Evolutionary conservation across 2,888 invertebrate genomes (phyloP).

Genomic region (Drosophila mimica): DNA sequence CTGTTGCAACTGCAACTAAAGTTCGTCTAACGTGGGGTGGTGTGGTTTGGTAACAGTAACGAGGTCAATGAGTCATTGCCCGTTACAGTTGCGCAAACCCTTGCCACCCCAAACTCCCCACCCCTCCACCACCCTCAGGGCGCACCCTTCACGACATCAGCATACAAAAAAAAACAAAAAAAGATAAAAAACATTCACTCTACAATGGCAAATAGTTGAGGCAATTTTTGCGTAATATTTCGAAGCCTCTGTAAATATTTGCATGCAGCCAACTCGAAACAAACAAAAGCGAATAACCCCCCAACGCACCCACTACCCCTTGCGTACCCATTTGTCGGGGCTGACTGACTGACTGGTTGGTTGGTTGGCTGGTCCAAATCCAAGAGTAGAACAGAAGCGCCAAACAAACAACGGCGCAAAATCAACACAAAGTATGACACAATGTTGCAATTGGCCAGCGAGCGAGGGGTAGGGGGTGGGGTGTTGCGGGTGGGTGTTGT

Average conservation of each 20-base stretch:
- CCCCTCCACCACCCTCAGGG: background rate
- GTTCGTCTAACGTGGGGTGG: background rate
- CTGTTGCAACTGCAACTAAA: conserved; percentile 27
- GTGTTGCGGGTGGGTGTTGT: background rate
- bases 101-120: background rate
- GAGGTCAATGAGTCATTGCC: conserved; percentile 79
- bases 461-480: background rate
- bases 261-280: conserved; percentile 57
- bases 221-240: conserved; percentile 72
- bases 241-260: conserved; percentile 78
- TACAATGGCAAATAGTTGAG: conserved; percentile 54
- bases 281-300: conserved; percentile 51
- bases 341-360: conserved; percentile 7
- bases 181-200: conserved; percentile 4
- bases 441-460: conserved; percentile 60
- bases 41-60: conserved; percentile 36
- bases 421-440: conserved; percentile 75
- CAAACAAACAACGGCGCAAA: conserved; percentile 66
- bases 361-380: conserved; percentile 36
- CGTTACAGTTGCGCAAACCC: conserved; percentile 35
- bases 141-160: conserved; percentile 23
- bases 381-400: conserved; percentile 61
- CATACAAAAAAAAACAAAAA: conserved; percentile 28
- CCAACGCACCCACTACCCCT: background rate
- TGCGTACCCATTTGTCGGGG: conserved; percentile 9